A percentile compares a stretch with the other conserved stretches of the same genome.
phyloP scores from a whole-genome alignment of 1,140 invertebrate species.

The Macrobrachium nipponense region DNA sequence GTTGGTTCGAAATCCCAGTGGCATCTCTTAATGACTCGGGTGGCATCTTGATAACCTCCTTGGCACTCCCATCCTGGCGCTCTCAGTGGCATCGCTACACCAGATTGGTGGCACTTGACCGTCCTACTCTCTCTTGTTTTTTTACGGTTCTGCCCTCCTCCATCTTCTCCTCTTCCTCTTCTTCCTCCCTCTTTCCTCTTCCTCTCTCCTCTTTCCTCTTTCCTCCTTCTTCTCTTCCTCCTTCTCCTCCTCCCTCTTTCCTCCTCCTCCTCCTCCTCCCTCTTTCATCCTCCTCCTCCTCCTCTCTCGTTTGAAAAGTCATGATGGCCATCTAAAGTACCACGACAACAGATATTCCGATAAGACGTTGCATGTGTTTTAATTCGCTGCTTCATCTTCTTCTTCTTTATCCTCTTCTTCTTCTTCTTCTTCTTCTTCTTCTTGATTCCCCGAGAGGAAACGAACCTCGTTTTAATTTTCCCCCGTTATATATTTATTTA shows the following conservation, averaged over 20 bases:
- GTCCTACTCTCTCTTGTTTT: not conserved
- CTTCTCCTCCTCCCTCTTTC: not conserved
- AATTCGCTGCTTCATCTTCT: too few species aligned
- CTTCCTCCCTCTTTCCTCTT: not conserved
- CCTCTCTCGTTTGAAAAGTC: too few species aligned
- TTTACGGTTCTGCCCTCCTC: not conserved
- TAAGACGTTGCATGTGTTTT: too few species aligned
- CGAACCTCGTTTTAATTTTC: too few species aligned
- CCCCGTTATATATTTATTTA: too few species aligned
- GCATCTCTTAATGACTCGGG: conserved; percentile 44
- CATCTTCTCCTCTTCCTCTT: not conserved
- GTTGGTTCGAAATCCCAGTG: conserved; percentile 35
- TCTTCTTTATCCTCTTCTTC: too few species aligned
- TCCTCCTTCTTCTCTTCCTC: not conserved
- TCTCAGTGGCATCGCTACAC: not conserved
- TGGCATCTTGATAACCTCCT: conserved; percentile 50
- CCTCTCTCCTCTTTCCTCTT: not conserved
- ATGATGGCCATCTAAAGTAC: too few species aligned
- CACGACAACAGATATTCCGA: too few species aligned
- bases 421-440: too few species aligned
- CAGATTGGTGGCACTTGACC: conserved; percentile 9
- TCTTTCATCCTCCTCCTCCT: not conserved
- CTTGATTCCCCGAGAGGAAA: too few species aligned
- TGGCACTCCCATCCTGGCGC: conserved; percentile 43
- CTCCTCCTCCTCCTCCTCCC: not conserved